Evolutionary conservation across 1,140 invertebrate genomes (phyloP), one percentile per base, ranked within the genome.

Genomic region (Achatina immaculata): DNA sequence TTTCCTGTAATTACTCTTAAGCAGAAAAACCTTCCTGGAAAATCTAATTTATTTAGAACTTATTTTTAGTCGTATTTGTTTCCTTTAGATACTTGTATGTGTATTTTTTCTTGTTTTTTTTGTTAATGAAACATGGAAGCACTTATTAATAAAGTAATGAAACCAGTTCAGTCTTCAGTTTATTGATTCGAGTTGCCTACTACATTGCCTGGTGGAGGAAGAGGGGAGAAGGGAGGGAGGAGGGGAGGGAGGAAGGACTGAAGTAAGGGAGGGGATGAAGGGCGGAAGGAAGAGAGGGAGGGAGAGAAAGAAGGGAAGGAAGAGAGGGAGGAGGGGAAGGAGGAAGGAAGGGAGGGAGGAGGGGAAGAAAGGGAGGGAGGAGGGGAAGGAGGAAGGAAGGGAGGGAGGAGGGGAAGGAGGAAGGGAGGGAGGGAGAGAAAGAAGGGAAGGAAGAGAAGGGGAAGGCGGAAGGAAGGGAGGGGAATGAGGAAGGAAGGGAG

Each of bases 381-480:
- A 42, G 28, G 40, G 21, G 43, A 31, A 24, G 31, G 72, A 51
- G 21, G 45, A 36, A 51, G 43, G 14, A 42, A 31, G 28, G 45
- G 72, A 42, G 36, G 38, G 19, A 75, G 72, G 45, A 42, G 34
- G 43, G 31, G 45, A 51, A 36, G n/a, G 43, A 51, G 72, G 28
- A 42, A 48, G 43, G 31, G 72, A 51, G 43, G 45, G 43, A 75
- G 72, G 31, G 43, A 31, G 43, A 75, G 72, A 75, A 42, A 31
- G 43, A 40, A 42, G 31, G 43, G 34, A 42, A 38, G 69, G n/a
- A 38, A n/a, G 36, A 42, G 69, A 66, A 42, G 69, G n/a, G 36
- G 69, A 24, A 38, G 38, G 36, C 9, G 38, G n/a, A 72, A 42
- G 31, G 24, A 34, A 75, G 14, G 69, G 36, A 38, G 69, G n/a